A percentile compares a stretch with the other conserved stretches of the same genome.
Evolutionary conservation across 1,140 invertebrate species (phyloP).

Genomic region (Hylaeus anthracinus): DNA sequence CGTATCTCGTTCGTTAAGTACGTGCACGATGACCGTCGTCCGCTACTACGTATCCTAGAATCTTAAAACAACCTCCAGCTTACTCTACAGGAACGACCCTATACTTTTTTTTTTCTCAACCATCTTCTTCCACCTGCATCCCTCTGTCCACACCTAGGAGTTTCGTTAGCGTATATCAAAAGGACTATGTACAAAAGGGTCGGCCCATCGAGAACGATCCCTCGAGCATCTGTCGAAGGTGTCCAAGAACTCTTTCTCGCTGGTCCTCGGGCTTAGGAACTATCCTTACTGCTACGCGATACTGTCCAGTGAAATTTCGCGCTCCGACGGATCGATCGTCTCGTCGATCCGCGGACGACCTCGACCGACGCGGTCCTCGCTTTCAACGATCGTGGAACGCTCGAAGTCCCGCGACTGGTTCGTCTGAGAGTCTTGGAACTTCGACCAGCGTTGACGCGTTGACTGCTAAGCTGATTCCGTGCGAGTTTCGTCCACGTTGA

Average conservation of each 20-base stretch:
- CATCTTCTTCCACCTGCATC: not conserved
- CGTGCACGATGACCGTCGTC: conserved; percentile 56
- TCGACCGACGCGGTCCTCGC: conserved; percentile 8
- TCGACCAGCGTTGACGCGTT: too few relatives aligned
- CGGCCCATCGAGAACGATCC: conserved; percentile 14
- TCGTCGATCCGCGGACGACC: not conserved
- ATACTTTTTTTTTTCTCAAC: conserved; percentile 13
- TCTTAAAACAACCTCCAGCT: conserved; percentile 50
- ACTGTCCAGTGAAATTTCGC: conserved; percentile 55
- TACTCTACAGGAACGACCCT: conserved; percentile 70
- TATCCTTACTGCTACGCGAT: conserved; percentile 75
- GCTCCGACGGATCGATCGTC: not conserved
- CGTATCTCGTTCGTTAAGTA: conserved; percentile 61
- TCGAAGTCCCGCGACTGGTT: not conserved
- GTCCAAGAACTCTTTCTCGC: conserved; percentile 6
- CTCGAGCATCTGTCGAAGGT: not conserved
- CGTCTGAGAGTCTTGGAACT: too few relatives aligned
- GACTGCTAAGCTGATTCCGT: too few relatives aligned
- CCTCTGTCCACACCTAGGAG: conserved; percentile 60
- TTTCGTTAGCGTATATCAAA: conserved; percentile 74
- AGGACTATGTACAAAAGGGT: conserved; percentile 74
- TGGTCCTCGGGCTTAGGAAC: conserved; percentile 71
- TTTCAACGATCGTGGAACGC: not conserved
- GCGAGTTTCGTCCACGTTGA: too few relatives aligned
- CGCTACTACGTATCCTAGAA: conserved; percentile 34